phyloP scores from a whole-genome alignment of 2,113 vertebrate species.

The Ptyas mucosa region DNA sequence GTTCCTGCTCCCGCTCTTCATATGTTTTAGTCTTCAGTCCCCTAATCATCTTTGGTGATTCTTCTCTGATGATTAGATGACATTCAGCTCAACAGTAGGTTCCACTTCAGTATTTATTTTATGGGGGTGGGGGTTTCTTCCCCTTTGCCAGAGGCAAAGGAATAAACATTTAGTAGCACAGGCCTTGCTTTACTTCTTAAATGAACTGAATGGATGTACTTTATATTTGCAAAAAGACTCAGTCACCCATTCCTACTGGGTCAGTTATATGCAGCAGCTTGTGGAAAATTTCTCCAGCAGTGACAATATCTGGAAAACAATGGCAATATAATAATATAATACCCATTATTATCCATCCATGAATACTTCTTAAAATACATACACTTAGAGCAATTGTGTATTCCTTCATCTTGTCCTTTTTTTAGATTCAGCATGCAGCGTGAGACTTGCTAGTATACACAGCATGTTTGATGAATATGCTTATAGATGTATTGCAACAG shows the following conservation, averaged over 20 bases:
- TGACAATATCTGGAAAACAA: conserved; percentile 22
- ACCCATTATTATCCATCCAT: conserved; percentile 17
- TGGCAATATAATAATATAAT: neutral
- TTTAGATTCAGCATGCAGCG: neutral
- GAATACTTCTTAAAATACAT: conserved; percentile 14
- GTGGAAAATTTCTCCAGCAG: neutral
- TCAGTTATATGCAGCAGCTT: conserved; percentile 17
- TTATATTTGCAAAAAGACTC: neutral
- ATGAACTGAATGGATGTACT: conserved; percentile 27
- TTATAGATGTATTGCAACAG: neutral
- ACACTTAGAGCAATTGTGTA: neutral
- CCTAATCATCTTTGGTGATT: neutral
- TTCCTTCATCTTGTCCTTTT: neutral
- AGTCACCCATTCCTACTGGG: conserved; percentile 41
- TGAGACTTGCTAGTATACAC: neutral
- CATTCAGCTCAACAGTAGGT: neutral
- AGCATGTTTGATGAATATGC: neutral
- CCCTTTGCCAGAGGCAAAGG: conserved; percentile 5
- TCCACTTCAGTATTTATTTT: conserved; percentile 33
- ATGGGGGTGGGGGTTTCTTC: neutral
- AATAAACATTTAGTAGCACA: conserved; percentile 26
- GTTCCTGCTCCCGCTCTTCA: neutral
- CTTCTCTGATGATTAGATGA: neutral
- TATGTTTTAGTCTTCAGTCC: neutral
- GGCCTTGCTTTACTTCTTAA: conserved; percentile 24